Evolutionary conservation across 2,888 invertebrate species (phyloP).

Genomic region (Limnephilus rhombicus): DNA sequence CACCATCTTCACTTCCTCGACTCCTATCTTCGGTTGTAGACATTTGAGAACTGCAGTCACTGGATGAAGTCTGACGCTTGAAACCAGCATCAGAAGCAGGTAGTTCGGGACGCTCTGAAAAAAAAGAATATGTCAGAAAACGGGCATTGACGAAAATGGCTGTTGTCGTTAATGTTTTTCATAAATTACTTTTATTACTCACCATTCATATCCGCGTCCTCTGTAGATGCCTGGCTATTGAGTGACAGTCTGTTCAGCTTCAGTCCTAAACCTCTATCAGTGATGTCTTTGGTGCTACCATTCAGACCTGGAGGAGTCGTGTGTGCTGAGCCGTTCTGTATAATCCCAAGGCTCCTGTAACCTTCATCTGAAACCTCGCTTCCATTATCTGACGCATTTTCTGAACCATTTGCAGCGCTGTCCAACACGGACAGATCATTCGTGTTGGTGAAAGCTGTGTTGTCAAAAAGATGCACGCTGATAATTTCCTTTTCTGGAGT

Average conservation of each 20-base stretch:
- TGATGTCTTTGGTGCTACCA: slow-evolving; percentile 69
- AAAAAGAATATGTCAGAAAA: slow-evolving; percentile 52
- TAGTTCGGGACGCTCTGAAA: slow-evolving; percentile 82
- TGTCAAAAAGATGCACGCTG: slow-evolving; percentile 63
- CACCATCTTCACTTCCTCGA: slow-evolving; percentile 67
- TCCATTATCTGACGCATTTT: slow-evolving; percentile 87
- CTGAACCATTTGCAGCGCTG: slow-evolving; percentile 70
- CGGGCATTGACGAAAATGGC: background rate
- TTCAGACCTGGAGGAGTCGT: slow-evolving; percentile 71
- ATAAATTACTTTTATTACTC: slow-evolving; percentile 18
- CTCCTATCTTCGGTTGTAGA: slow-evolving; percentile 73
- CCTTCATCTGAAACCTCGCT: slow-evolving; percentile 92
- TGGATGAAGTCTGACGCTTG: slow-evolving; percentile 69
- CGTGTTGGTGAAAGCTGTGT: slow-evolving; percentile 54
- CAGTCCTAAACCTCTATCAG: slow-evolving; percentile 68
- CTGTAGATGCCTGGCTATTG: slow-evolving; percentile 85
- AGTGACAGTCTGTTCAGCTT: slow-evolving; percentile 79
- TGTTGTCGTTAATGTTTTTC: no score
- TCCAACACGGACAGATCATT: slow-evolving; percentile 67
- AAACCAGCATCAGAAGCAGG: slow-evolving; percentile 53
- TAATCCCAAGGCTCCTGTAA: slow-evolving; percentile 87
- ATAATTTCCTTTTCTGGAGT: slow-evolving; percentile 67
- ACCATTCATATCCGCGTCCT: slow-evolving; percentile 82
- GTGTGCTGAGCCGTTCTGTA: slow-evolving; percentile 77
- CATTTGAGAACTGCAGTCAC: slow-evolving; percentile 71